Percentiles rank a stretch among this genome's conserved stretches.
Conservation (phyloP, 2,113 vertebrate species). For the Solea senegalensis region DNA sequence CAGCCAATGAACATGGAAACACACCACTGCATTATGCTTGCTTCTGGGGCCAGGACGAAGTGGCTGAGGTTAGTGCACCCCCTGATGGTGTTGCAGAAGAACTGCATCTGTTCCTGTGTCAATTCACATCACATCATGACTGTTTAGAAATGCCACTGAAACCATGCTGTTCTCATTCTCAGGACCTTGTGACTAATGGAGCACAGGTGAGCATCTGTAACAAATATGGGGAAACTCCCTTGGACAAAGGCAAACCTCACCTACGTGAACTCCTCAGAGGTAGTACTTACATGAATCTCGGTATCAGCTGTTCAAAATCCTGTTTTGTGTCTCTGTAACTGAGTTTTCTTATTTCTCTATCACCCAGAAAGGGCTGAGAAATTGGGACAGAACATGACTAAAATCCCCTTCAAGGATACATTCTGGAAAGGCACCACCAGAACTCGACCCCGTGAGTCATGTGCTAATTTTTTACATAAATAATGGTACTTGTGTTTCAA, state of each 20-base stretch:
- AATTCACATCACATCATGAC: background rate
- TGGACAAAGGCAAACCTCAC: conserved; percentile 94
- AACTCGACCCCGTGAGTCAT: conserved; percentile 92
- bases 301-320: background rate
- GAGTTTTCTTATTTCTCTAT: background rate
- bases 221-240: conserved; percentile 93
- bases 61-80: conserved; percentile 89
- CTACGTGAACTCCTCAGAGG: conserved; percentile 89
- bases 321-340: background rate
- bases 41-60: conserved; percentile 95
- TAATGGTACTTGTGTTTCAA: conserved; percentile 2
- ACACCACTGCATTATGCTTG: conserved; percentile 96
- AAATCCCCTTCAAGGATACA: conserved; percentile 95
- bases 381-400: conserved; percentile 91
- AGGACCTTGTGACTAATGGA: conserved; percentile 92
- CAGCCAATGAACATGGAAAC: conserved; percentile 95
- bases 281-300: conserved; percentile 41
- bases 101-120: background rate
- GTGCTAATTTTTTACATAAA: conserved; percentile 11
- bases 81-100: conserved; percentile 47
- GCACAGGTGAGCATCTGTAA: conserved; percentile 93
- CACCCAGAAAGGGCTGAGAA: conserved; percentile 92
- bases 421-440: conserved; percentile 99
- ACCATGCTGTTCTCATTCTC: background rate
- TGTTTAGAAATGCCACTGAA: background rate